These are phyloP conservation scores for Noctua comes DNA, from an alignment of 2,888 invertebrate species.

Conservation along the genomic window DNA sequence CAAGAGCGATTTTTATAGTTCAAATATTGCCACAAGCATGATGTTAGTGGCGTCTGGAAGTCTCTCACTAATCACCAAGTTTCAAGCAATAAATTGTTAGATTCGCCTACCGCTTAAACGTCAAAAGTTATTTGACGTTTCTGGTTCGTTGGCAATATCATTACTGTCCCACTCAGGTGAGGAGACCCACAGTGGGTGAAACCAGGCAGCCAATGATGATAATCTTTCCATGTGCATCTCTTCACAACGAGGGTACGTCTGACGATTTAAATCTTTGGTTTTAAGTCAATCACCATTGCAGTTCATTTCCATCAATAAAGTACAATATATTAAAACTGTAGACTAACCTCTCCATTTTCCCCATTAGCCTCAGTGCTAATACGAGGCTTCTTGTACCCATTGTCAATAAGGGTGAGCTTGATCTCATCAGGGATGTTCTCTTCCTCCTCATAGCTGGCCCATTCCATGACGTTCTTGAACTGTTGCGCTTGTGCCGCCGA, in stretches of 20 bases:
- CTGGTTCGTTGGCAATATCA: neutral
- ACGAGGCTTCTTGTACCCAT: conserved; percentile 67
- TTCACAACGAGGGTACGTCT: neutral
- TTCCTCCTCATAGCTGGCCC: conserved; percentile 86
- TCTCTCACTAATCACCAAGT: neutral
- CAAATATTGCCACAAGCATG: neutral
- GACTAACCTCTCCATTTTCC: conserved; percentile 75
- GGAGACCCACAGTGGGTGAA: neutral
- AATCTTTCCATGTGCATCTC: neutral
- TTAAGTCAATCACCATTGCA: neutral
- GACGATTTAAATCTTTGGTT: neutral
- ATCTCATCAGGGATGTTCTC: conserved; percentile 84
- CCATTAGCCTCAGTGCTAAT: conserved; percentile 69
- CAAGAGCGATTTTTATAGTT: neutral
- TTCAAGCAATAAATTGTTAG: neutral
- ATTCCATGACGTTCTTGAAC: conserved; percentile 88
- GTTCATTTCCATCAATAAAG: neutral
- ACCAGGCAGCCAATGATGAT: neutral
- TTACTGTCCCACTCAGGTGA: neutral
- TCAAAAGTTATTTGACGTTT: neutral
- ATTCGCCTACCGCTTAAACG: neutral
- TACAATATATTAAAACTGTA: neutral
- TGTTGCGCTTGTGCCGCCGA: conserved; percentile 84
- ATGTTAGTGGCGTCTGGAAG: neutral
- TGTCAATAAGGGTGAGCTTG: conserved; percentile 80